A percentile compares a stretch with the other conserved stretches of the same genome.
Evolutionary conservation across 2,888 invertebrate genomes (phyloP).

Genomic region (Galerucella pusilla): DNA sequence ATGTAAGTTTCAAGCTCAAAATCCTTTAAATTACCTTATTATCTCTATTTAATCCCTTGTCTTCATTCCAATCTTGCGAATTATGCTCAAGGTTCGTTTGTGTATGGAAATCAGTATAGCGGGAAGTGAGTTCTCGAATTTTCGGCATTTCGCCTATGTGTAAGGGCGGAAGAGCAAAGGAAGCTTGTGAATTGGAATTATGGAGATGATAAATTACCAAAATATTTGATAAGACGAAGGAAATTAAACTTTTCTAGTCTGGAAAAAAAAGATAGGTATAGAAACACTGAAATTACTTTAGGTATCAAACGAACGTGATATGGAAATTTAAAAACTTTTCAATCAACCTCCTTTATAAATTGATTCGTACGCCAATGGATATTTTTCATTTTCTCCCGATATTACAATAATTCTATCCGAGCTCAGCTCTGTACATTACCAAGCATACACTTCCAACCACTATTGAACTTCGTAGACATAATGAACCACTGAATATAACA

Average conservation of each 20-base stretch:
- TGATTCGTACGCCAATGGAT: no score
- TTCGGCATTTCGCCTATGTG: not conserved
- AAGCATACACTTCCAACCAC: no score
- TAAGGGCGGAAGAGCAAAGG: constrained; percentile 6
- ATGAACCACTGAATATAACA: no score
- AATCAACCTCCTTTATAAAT: no score
- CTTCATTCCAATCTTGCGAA: not conserved
- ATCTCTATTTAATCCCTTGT: not conserved
- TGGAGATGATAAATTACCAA: not conserved
- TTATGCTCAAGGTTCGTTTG: constrained; percentile 1
- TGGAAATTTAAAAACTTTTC: no score
- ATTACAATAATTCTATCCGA: no score
- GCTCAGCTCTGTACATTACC: no score
- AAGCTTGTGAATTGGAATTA: constrained; percentile 1
- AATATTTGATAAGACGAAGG: not conserved
- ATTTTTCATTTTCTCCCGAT: no score
- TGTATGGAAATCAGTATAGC: constrained; percentile 3
- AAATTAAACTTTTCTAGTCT: not conserved
- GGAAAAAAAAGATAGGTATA: not conserved
- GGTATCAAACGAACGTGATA: no score
- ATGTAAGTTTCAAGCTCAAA: not conserved
- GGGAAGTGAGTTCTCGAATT: not conserved
- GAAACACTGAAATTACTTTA: no score
- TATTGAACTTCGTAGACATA: no score
- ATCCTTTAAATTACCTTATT: not conserved